Evolutionary conservation across 2,113 vertebrate species (phyloP).

Genomic region (Sardina pilchardus): DNA sequence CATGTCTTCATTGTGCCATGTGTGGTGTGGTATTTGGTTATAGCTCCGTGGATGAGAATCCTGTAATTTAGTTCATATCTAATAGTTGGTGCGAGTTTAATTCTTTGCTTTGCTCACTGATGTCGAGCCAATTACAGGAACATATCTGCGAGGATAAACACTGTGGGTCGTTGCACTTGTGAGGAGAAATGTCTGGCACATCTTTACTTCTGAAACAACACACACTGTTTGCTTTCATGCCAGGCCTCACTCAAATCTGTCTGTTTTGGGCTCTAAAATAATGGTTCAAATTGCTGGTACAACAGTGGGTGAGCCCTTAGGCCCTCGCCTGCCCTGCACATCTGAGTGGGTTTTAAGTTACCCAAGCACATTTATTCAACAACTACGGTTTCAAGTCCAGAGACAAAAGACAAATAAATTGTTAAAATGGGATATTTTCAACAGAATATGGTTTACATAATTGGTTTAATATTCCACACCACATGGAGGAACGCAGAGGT

Average conservation of each 20-base stretch:
- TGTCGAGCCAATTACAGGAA: neutral
- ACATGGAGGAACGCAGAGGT: neutral
- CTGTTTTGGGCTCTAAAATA: neutral
- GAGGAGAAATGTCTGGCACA: neutral
- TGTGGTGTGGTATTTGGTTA: too few relatives aligned
- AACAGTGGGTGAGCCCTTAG: neutral
- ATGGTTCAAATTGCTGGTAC: neutral
- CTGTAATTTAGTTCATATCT: neutral
- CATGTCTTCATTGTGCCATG: too few relatives aligned
- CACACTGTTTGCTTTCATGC: neutral
- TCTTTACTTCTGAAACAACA: neutral
- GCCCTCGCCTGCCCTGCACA: neutral
- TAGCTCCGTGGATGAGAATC: neutral
- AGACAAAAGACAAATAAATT: constrained; percentile 17
- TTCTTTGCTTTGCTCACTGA: neutral
- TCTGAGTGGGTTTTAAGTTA: neutral
- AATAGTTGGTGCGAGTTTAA: neutral
- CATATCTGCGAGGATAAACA: neutral
- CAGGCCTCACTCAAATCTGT: neutral
- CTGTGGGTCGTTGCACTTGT: neutral
- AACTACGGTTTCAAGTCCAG: neutral
- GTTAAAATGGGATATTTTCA: constrained; percentile 6
- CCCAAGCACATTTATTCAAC: constrained; percentile 1
- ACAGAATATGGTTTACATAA: neutral
- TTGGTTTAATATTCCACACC: neutral